These are phyloP conservation scores for Lepidochrysops patricia DNA, from an alignment of 2,888 invertebrate genomes.

Conservation along the genomic window DNA sequence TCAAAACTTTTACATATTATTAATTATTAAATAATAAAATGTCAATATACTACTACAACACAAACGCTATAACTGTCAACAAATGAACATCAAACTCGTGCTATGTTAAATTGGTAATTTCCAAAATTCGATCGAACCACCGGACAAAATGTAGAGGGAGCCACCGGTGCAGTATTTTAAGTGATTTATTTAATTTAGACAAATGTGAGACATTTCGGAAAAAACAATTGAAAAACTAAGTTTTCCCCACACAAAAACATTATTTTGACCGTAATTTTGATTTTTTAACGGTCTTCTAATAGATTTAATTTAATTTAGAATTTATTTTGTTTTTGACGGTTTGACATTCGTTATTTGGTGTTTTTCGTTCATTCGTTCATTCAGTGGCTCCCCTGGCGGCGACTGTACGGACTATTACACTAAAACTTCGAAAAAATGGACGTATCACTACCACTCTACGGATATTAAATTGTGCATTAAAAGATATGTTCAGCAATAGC, in stretches of 20 bases:
- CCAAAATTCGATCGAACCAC: constrained; percentile 5
- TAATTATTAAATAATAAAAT: constrained; percentile 42
- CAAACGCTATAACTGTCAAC: constrained; percentile 4
- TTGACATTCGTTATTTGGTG: too few species aligned
- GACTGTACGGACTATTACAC: not conserved
- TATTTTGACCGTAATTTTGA: too few species aligned
- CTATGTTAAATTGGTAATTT: constrained; percentile 1
- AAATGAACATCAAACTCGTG: constrained; percentile 8
- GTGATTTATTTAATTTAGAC: not conserved
- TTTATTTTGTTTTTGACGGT: not conserved
- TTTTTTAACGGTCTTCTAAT: too few species aligned
- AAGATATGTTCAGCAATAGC: constrained; percentile 13
- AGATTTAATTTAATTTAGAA: not conserved
- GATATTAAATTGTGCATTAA: constrained; percentile 10
- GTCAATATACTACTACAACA: constrained; percentile 30
- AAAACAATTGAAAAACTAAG: too few species aligned
- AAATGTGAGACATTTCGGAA: too few species aligned
- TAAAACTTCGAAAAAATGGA: not conserved
- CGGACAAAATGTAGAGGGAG: not conserved
- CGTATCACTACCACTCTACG: constrained; percentile 8
- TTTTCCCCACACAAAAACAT: too few species aligned
- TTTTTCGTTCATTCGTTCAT: too few species aligned
- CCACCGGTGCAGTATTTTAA: not conserved
- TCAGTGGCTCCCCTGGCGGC: not conserved
- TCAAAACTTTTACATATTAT: constrained; percentile 60